Conservation (phyloP, 2,888 invertebrate species). For the Pegoplata infirma region DNA sequence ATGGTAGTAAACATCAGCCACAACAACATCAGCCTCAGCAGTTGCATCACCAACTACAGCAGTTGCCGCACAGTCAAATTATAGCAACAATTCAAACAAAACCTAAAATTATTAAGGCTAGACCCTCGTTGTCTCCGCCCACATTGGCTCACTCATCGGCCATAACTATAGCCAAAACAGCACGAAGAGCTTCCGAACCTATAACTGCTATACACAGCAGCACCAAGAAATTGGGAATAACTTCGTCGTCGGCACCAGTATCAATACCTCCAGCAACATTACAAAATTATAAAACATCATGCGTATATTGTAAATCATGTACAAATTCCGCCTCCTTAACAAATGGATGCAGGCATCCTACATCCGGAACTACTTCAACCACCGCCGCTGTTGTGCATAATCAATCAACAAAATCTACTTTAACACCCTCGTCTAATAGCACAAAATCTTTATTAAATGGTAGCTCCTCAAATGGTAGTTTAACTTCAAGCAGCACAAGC, state of each 20-base stretch:
- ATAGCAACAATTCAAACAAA: neutral
- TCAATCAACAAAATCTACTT: constrained; percentile 40
- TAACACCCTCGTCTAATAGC: too few relatives aligned
- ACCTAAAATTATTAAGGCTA: too few relatives aligned
- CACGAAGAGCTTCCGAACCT: constrained; percentile 69
- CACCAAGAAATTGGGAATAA: constrained; percentile 40
- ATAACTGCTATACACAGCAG: constrained; percentile 66
- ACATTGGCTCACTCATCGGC: constrained; percentile 54
- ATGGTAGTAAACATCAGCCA: constrained; percentile 51
- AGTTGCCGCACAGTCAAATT: constrained; percentile 43
- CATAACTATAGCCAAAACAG: constrained; percentile 48
- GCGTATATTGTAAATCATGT: constrained; percentile 69
- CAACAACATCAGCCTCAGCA: constrained; percentile 24
- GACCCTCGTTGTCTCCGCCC: constrained; percentile 52
- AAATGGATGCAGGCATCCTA: constrained; percentile 60
- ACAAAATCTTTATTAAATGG: constrained; percentile 56
- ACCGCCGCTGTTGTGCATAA: neutral
- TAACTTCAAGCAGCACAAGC: constrained; percentile 56
- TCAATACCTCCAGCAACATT: constrained; percentile 46
- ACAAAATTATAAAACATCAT: constrained; percentile 59
- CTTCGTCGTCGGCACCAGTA: constrained; percentile 40
- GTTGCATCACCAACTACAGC: too few relatives aligned
- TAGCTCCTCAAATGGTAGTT: constrained; percentile 56
- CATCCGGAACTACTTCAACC: constrained; percentile 59
- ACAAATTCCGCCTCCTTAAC: constrained; percentile 63